Base-by-base conservation (phyloP, 1,140 invertebrate species). In the Marisa cornuarietis region DNA sequence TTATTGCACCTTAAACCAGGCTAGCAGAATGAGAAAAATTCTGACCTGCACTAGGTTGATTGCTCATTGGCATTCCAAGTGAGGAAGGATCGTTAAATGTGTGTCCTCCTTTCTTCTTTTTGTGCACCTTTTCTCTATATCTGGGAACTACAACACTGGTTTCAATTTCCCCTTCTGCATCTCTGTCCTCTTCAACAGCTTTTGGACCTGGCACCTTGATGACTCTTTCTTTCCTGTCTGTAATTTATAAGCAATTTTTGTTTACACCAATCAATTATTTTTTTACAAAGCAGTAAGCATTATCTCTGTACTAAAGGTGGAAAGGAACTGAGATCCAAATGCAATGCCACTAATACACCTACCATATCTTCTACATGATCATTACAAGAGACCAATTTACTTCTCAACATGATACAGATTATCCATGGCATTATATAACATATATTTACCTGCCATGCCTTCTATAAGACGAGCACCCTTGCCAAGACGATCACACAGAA, bases 401-500 rank as follows among this genome's bases (percentile, higher is more conserved):
- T 51, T 63, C n/a, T 18, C 8, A 14, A 11, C 54, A 4, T 58
- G 16, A 58, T 11, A 9, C 54, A 58, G 10, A 10, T 14, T 24
- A 71, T 69, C 65, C 54, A n/a, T 11, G 7, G 51, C 2, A 58
- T 14, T 16, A 61, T 20, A n/a, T 3, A 26, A 63, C 42, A 24
- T 6, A 26, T 24, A 78, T 31, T 52, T 83, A 88, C 87, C 85
- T 82, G 82, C 79, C 51, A 88, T 71, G 42, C 86, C 89, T 51
- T 88, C 86, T n/a, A 88, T 78, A 18, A 90, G 84, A 71, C 86
- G 76, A 13, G 85, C 85, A 1, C 90, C 91, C 85, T 91, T 91
- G 20, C 90, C 88, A 16, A 92, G 82, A 82, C 92, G 90, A 80
- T 94, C 93, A 81, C 93, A 86, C 66, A 93, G 90, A 22, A 92